Evolutionary conservation across 2,113 vertebrate genomes (phyloP), one percentile per base, ranked within the genome.

Genomic region (Calyptomena viridis): DNA sequence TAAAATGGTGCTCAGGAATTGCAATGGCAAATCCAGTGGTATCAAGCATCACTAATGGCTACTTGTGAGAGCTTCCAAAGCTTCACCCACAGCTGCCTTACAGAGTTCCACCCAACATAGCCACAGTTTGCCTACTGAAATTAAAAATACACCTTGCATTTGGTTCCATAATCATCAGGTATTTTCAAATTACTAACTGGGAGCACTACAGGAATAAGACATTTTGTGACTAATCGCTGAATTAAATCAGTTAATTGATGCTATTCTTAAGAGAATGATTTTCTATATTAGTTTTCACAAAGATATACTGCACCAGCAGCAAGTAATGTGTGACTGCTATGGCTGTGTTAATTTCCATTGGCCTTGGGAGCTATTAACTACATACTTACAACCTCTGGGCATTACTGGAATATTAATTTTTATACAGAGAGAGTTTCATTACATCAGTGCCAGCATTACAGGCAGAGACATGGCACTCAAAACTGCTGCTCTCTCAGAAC

Each of bases 211-310:
- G 83, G 92, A 96, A 75, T 91, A 95, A 95, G 94, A 95, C 94
- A 94, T 96, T 96, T 96, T 95, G 88, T 94, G 92, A 96, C 92
- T 96, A 96, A 97, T 94, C 44, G 11, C 90, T 82, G 93, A 96
- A 95, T 93, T 96, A 96, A 96, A 96, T 92, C 95, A 93, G 92
- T 84, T 96, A 96, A 96, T 96, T 96, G 93, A 96, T 96, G 92
- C 92, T 97, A 94, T 96, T 96, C 95, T 95, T 97, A 97, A 94
- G 95, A 97, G 96, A 96, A 97, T 95, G 90, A 93, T 96, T 96
- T 96, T 94, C 90, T 96, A 56, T 95, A 96, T 93, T 94, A 95
- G 93, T 94, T 96, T 96, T 96, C 92, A 97, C 92, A 95, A 94
- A 95, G 93, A 97, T 95, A 96, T 76, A 95, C 76, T 86, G 94